Percentiles rank a stretch among this genome's conserved stretches.
phyloP scores from a whole-genome alignment of 2,113 vertebrate genomes.

The Oryzias melastigma region DNA sequence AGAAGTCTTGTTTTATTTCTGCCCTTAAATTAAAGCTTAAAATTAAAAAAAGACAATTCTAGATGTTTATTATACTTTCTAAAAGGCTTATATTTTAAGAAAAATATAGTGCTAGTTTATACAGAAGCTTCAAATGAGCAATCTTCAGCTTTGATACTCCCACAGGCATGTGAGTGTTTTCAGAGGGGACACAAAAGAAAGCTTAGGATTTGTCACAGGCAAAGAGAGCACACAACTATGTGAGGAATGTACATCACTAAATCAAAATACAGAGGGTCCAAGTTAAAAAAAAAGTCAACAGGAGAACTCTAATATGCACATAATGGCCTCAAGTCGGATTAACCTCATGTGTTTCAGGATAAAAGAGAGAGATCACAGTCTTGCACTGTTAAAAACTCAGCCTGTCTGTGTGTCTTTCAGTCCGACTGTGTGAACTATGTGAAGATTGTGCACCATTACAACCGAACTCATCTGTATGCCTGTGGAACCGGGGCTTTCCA shows the following conservation, averaged over 20 bases:
- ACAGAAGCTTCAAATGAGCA: too few species aligned
- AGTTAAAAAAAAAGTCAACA: conserved; percentile 1
- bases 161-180: conserved; percentile 11
- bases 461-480: conserved; percentile 90
- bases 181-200: conserved; percentile 26
- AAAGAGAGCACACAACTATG: conserved; percentile 39
- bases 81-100: too few species aligned
- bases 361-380: background rate
- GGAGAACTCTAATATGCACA: background rate
- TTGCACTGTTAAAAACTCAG: background rate
- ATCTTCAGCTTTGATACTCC: too few species aligned
- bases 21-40: too few species aligned
- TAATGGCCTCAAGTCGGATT: background rate
- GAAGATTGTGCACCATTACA: conserved; percentile 91
- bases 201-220: conserved; percentile 11
- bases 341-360: background rate
- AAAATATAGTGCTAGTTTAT: too few species aligned
- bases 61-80: too few species aligned
- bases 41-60: too few species aligned
- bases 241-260: conserved; percentile 59
- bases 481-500: conserved; percentile 97
- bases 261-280: conserved; percentile 11
- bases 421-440: conserved; percentile 95
- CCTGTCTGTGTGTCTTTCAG: conserved; percentile 64
- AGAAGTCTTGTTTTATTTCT: too few species aligned